Evolutionary conservation across 1,140 invertebrate genomes (phyloP).

Genomic region (Colletes latitarsis): DNA sequence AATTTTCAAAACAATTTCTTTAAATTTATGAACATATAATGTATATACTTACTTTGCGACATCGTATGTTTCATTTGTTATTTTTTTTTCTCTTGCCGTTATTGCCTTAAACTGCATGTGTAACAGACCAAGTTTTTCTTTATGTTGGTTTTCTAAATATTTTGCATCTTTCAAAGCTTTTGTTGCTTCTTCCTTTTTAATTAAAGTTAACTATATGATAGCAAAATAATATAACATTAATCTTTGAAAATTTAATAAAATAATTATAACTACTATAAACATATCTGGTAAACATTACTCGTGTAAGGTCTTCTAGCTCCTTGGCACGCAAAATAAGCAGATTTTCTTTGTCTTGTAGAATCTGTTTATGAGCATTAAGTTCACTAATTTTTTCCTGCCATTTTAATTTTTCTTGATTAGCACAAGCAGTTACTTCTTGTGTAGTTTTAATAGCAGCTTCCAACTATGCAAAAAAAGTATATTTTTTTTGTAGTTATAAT

Average conservation of each 20-base stretch:
- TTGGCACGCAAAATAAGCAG: slow-evolving; percentile 71
- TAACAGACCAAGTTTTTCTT: slow-evolving; percentile 69
- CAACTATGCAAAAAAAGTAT: slow-evolving; percentile 56
- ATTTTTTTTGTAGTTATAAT: too few relatives aligned
- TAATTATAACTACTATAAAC: slow-evolving; percentile 11
- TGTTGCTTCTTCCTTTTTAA: slow-evolving; percentile 74
- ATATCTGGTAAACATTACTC: slow-evolving; percentile 57
- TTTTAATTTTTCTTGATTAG: slow-evolving; percentile 69
- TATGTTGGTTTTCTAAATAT: slow-evolving; percentile 72
- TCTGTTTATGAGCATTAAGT: slow-evolving; percentile 66
- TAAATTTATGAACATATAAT: background rate
- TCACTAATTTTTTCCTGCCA: slow-evolving; percentile 74
- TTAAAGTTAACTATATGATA: slow-evolving; percentile 66
- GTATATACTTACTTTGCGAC: slow-evolving; percentile 68
- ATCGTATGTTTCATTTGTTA: slow-evolving; percentile 71
- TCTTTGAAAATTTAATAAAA: slow-evolving; percentile 18
- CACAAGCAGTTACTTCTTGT: slow-evolving; percentile 65
- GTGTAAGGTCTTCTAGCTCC: slow-evolving; percentile 75
- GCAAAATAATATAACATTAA: slow-evolving; percentile 12
- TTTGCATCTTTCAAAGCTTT: slow-evolving; percentile 72
- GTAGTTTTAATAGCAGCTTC: slow-evolving; percentile 74
- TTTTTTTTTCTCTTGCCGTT: slow-evolving; percentile 72
- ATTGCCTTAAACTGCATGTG: slow-evolving; percentile 71
- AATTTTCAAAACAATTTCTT: slow-evolving; percentile 7
- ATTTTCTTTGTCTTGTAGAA: slow-evolving; percentile 70